A percentile compares a stretch with the other conserved stretches of the same genome.
These are phyloP conservation scores for Spea hammondii DNA, from an alignment of 2,797 vertebrate species.

Conservation along the genomic window DNA sequence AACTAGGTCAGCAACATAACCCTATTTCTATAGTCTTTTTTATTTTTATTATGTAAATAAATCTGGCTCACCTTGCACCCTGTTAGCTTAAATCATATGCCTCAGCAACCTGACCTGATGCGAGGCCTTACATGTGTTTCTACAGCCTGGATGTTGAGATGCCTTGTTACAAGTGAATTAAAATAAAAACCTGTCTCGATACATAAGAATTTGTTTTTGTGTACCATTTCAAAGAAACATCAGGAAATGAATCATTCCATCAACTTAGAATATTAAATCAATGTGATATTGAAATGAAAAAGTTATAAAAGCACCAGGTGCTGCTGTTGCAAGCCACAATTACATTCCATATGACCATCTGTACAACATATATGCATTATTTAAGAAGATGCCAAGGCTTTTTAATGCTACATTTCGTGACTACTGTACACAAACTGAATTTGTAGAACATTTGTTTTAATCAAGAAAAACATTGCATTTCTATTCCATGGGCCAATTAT, in stretches of 20 bases:
- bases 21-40: too few relatives aligned
- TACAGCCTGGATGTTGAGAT: too few relatives aligned
- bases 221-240: not conserved
- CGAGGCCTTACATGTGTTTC: too few relatives aligned
- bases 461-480: slow-evolving; percentile 23
- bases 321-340: slow-evolving; percentile 29
- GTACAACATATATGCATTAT: slow-evolving; percentile 47
- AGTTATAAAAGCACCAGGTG: slow-evolving; percentile 43
- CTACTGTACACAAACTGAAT: slow-evolving; percentile 13
- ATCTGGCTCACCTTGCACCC: too few relatives aligned
- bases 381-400: slow-evolving; percentile 43
- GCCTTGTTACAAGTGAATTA: too few relatives aligned
- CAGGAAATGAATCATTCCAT: slow-evolving; percentile 36
- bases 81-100: too few relatives aligned
- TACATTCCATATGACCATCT: slow-evolving; percentile 38
- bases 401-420: slow-evolving; percentile 19
- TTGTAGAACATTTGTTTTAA: slow-evolving; percentile 37
- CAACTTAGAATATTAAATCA: slow-evolving; percentile 27
- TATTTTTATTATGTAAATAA: too few relatives aligned
- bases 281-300: slow-evolving; percentile 24
- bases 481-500: slow-evolving; percentile 15
- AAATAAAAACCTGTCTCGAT: too few relatives aligned
- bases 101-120: too few relatives aligned
- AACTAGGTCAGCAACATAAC: too few relatives aligned
- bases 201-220: not conserved